Evolutionary conservation across 2,113 vertebrate species (phyloP).

Genomic region (Crotalus viridis): DNA sequence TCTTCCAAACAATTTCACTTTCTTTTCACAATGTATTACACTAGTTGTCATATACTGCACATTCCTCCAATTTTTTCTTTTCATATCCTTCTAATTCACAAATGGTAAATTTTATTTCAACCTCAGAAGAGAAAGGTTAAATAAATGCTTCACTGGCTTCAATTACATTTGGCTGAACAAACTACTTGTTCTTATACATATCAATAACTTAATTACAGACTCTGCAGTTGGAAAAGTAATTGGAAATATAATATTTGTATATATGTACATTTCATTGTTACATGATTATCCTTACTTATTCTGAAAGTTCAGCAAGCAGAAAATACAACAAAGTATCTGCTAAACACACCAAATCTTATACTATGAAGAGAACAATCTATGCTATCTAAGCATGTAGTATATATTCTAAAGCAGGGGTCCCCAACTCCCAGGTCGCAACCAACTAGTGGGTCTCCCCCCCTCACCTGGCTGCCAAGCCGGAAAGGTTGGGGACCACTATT

Average conservation of each 20-base stretch:
- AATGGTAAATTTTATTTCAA: not conserved
- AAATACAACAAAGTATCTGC: not conserved
- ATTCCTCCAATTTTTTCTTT: not conserved
- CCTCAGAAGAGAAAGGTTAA: not conserved
- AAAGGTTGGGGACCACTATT: not conserved
- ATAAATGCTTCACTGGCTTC: not conserved
- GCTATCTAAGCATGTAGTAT: not conserved
- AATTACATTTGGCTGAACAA: slow-evolving; percentile 13
- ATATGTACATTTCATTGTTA: slow-evolving; percentile 3
- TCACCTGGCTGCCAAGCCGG: not conserved
- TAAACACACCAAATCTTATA: slow-evolving; percentile 2
- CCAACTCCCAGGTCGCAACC: not conserved
- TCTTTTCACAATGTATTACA: not conserved
- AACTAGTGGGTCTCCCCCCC: not conserved
- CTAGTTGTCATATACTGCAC: not conserved
- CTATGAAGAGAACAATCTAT: not conserved
- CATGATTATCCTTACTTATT: not conserved
- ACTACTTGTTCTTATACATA: not conserved
- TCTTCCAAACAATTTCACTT: not conserved
- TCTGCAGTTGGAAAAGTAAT: not conserved
- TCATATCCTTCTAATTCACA: not conserved
- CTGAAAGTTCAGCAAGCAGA: not conserved
- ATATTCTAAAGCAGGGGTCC: not conserved
- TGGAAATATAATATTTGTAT: slow-evolving; percentile 1
- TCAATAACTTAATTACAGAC: slow-evolving; percentile 11